Evolutionary conservation across 2,888 invertebrate genomes (phyloP).

Genomic region (Leptura quadrifasciata): DNA sequence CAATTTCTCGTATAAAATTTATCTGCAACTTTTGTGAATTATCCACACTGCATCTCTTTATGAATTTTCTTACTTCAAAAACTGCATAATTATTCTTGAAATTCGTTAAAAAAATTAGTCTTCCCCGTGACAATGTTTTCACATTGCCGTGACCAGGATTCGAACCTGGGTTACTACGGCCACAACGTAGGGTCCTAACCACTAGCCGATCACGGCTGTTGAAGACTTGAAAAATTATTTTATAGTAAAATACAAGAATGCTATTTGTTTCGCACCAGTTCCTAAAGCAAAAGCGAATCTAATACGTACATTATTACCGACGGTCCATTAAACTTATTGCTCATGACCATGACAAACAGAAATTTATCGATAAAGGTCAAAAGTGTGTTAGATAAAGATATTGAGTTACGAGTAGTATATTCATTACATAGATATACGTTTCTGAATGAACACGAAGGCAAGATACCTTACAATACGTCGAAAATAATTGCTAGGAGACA

Average conservation of each 20-base stretch:
- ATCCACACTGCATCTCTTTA: no score
- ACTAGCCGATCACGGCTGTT: slow-evolving; percentile 71
- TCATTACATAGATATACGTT: neutral
- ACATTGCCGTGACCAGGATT: slow-evolving; percentile 77
- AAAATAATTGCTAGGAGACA: slow-evolving; percentile 12
- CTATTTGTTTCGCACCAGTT: neutral
- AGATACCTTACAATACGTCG: neutral
- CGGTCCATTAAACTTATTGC: neutral
- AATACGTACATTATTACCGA: neutral
- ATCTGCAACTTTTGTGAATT: neutral
- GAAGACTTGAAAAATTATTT: slow-evolving; percentile 42
- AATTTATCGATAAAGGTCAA: no score
- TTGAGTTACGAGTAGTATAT: neutral
- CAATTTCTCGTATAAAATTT: neutral
- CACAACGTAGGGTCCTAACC: slow-evolving; percentile 77
- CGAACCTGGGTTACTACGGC: slow-evolving; percentile 80
- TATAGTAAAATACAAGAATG: neutral
- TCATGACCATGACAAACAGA: neutral
- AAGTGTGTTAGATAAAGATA: no score
- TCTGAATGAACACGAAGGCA: neutral
- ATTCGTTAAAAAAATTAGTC: slow-evolving; percentile 51
- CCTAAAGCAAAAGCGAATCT: neutral
- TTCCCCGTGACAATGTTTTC: slow-evolving; percentile 63
- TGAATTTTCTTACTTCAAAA: no score
- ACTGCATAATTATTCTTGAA: no score